These are phyloP conservation scores for Patella caerulea DNA, from an alignment of 2,888 invertebrate genomes.

Conservation along the genomic window DNA sequence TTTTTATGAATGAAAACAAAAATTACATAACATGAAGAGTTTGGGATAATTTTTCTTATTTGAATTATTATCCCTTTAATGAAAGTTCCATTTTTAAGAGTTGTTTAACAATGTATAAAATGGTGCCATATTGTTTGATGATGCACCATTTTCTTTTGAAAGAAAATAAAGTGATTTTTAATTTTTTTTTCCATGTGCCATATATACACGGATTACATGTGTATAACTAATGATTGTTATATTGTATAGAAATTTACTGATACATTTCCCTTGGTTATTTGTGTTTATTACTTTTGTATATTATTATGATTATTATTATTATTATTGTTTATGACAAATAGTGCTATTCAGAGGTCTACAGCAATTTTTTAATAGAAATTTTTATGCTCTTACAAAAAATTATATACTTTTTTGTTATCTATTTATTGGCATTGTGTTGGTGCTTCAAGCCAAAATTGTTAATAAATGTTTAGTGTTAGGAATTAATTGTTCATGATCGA, in stretches of 20 bases:
- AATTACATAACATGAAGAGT: too few relatives aligned
- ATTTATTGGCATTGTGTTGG: constrained; percentile 11
- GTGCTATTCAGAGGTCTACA: not conserved
- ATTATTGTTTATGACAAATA: not conserved
- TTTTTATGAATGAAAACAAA: too few relatives aligned
- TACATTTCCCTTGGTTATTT: constrained; percentile 4
- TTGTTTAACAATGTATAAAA: constrained; percentile 7
- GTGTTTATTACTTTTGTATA: not conserved
- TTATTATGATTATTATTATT: not conserved
- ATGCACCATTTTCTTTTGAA: too few relatives aligned
- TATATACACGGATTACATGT: not conserved
- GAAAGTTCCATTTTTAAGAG: constrained; percentile 8
- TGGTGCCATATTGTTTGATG: not conserved
- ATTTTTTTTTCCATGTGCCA: not conserved
- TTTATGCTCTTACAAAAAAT: too few relatives aligned
- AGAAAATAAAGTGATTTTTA: not conserved
- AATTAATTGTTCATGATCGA: too few relatives aligned
- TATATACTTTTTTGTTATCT: not conserved
- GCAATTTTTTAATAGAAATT: too few relatives aligned
- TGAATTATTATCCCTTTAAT: not conserved
- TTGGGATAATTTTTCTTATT: too few relatives aligned
- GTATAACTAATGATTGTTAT: too few relatives aligned
- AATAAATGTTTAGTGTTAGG: not conserved
- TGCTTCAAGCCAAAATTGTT: constrained; percentile 9
- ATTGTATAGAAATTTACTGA: not conserved